Evolutionary conservation across 2,113 vertebrate species (phyloP), one percentile per base, ranked within the genome.

Genomic region (Aegotheles bennettii): DNA sequence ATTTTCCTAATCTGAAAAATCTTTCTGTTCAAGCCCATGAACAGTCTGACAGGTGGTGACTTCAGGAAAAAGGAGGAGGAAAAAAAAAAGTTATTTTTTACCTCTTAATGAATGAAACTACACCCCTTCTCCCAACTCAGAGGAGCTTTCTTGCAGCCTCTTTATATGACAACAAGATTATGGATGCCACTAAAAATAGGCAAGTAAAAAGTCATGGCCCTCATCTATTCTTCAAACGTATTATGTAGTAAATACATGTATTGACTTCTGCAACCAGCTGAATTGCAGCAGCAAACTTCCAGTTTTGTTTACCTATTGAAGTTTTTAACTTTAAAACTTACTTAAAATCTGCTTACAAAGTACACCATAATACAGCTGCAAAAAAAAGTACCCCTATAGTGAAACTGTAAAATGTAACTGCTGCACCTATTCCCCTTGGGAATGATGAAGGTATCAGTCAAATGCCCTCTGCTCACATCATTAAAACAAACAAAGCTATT

Each of bases 401-500:
- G 43, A 87, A 89, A 89, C 21, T 2, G 2, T 53, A 69, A 82
- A 91, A 95, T 26, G 4, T 40, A 87, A 89, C 86, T 88, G 68
- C 64, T 91, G 90, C 68, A 75, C 91, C 79, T 83, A 36, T 20
- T 73, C 53, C 77, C 45, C 60, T 79, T 18, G 17, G 36, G 79
- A 57, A 91, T 36, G 51, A 29, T 48, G 79, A 59, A 68, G 76
- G 85, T n/a, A 20, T 59, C 3, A 4, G 64, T 77, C 90, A 94
- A 94, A 86, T 77, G 89, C 75, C 94, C 89, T 93, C 84, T 90
- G 74, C 48, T 92, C 92, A 75, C 80, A 84, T 68, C 92, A 89
- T 93, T 89, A 95, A 96, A 94, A 88, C 82, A 94, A 97, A 95
- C 81, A 95, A 91, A 84, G 76, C 65, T 69, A 83, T n/a, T 84